Evolutionary conservation across 2,797 vertebrate genomes (phyloP), one percentile per base, ranked within the genome.

Genomic region (Semaprochilodus insignis): DNA sequence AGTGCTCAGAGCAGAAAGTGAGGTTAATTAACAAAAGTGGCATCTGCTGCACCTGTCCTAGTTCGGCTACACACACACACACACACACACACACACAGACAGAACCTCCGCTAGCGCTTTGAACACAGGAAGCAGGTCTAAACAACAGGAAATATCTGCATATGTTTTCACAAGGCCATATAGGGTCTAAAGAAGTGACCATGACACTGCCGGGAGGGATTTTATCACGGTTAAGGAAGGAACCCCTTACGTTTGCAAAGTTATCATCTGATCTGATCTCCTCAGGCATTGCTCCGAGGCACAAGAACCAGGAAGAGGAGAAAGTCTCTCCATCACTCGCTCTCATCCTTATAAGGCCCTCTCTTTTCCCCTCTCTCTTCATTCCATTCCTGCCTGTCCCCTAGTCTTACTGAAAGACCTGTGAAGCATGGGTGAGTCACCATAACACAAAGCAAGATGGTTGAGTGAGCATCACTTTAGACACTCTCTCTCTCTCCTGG

Each of bases 21-120:
- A 87, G 92, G 93, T 93, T 93, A 94, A 92, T 93, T 92, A 93
- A 94, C 91, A 89, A 91, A 93, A 93, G 90, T 92, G 91, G 87
- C 88, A 88, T 90, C 88, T 89, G 81, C 78, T 74, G 91, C 91
- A 93, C 92, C 93, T 94, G 91, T 89, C 89, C 83, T 82, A 73
- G 82, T 74, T 77, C 52, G 36, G 52, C 51, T 71, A 74, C 79
- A 62, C 31, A 10, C 40, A 44, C 6, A n/a, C 70, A 19, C 16
- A 60, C 54, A 80, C 85, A 82, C 85, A 55, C 74, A 66, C 75
- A 25, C 25, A 77, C n/a, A 27, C 80, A 83, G 23, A 78, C 85
- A 77, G 40, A 85, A 81, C 81, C 80, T 69, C 82, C 16, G 27
- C 79, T 77, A 40, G 70, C 52, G 63, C 77, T 83, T 85, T 84